Percentiles rank a stretch among this genome's conserved stretches.
Evolutionary conservation across 2,888 invertebrate genomes (phyloP).

Genomic region (Zygaena filipendulae): DNA sequence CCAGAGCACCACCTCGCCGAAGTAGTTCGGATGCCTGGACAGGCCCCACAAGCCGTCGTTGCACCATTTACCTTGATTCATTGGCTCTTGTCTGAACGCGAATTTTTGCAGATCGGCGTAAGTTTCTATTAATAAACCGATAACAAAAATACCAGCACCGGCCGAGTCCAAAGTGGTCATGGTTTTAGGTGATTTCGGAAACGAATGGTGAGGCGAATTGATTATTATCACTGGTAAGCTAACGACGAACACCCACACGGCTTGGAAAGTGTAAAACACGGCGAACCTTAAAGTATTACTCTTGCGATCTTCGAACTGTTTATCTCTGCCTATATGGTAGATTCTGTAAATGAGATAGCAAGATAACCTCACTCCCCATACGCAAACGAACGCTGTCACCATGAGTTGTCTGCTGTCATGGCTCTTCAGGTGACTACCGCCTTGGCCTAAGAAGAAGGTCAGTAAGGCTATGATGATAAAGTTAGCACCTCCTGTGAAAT

Average conservation of each 20-base stretch:
- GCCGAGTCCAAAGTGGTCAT: slow-evolving; percentile 90
- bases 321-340: slow-evolving; percentile 90
- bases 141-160: slow-evolving; percentile 85
- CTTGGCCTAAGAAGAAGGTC: slow-evolving; percentile 88
- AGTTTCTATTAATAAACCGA: slow-evolving; percentile 87
- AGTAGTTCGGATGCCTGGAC: slow-evolving; percentile 94
- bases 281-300: slow-evolving; percentile 89
- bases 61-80: slow-evolving; percentile 92
- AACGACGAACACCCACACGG: slow-evolving; percentile 91
- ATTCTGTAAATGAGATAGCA: slow-evolving; percentile 91
- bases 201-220: slow-evolving; percentile 85
- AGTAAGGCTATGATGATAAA: slow-evolving; percentile 90
- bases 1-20: slow-evolving; percentile 94
- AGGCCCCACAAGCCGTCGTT: slow-evolving; percentile 90
- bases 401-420: slow-evolving; percentile 92
- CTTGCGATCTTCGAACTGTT: slow-evolving; percentile 89
- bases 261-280: slow-evolving; percentile 94
- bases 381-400: slow-evolving; percentile 87
- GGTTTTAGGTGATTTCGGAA: slow-evolving; percentile 79
- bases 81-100: slow-evolving; percentile 87
- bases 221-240: slow-evolving; percentile 93
- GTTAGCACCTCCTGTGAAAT: slow-evolving; percentile 94
- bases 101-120: slow-evolving; percentile 94
- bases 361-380: slow-evolving; percentile 89
- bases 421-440: slow-evolving; percentile 74